A percentile compares a stretch with the other conserved stretches of the same genome.
Evolutionary conservation across 2,888 invertebrate genomes (phyloP).

Genomic region (Deilephila elpenor): DNA sequence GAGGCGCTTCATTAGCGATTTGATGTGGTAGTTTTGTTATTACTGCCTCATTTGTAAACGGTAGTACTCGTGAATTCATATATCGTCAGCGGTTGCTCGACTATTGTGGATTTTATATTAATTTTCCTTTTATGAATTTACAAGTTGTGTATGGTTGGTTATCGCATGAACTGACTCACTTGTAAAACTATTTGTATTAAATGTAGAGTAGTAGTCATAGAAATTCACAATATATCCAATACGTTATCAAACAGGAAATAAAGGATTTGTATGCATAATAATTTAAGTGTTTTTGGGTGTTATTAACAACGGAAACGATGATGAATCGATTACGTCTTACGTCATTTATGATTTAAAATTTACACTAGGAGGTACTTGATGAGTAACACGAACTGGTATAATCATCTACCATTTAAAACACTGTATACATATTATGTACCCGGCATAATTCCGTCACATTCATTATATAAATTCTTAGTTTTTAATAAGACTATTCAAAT

Average conservation of each 20-base stretch:
- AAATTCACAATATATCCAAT: neutral
- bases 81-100: neutral
- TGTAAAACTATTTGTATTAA: conserved; percentile 31
- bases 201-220: conserved; percentile 17
- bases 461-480: too few species aligned
- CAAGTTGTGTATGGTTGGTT: conserved; percentile 33
- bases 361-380: conserved; percentile 8
- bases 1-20: conserved; percentile 60
- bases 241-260: neutral
- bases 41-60: conserved; percentile 37
- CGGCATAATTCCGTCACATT: too few species aligned
- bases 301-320: conserved; percentile 44
- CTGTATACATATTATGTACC: neutral
- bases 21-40: conserved; percentile 55
- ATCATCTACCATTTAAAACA: neutral
- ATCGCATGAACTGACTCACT: conserved; percentile 47
- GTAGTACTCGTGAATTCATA: neutral
- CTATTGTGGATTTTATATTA: conserved; percentile 35
- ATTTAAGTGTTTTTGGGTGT: neutral
- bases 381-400: conserved; percentile 2
- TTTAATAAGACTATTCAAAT: too few species aligned
- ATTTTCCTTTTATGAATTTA: conserved; percentile 57
- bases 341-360: conserved; percentile 39
- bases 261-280: neutral
- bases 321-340: conserved; percentile 50